Evolutionary conservation across 2,888 invertebrate genomes (phyloP).

Genomic region (Rhingia campestris): DNA sequence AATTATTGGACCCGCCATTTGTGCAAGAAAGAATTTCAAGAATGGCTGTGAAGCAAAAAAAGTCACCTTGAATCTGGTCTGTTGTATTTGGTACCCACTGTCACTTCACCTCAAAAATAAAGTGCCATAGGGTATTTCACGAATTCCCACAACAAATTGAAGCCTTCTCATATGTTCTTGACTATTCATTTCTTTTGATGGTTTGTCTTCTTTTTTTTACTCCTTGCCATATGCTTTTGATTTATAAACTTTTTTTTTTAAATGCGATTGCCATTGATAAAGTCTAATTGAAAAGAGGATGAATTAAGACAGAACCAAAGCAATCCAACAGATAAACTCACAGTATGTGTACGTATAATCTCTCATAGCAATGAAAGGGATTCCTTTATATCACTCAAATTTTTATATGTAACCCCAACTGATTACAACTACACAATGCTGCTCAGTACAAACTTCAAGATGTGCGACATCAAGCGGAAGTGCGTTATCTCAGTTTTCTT

Average conservation of each 20-base stretch:
- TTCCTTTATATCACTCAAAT: too few species aligned
- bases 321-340: neutral
- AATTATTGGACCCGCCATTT: too few species aligned
- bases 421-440: conserved; percentile 28
- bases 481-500: conserved; percentile 59
- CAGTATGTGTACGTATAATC: neutral
- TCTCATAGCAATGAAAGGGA: neutral
- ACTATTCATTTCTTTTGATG: too few species aligned
- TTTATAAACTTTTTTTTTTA: neutral
- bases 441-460: conserved; percentile 18
- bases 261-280: neutral
- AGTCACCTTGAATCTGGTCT: too few species aligned
- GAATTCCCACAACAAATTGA: too few species aligned
- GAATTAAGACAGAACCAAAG: neutral
- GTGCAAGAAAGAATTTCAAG: too few species aligned
- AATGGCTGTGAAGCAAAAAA: too few species aligned
- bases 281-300: neutral
- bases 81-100: too few species aligned
- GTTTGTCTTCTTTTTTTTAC: neutral
- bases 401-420: neutral
- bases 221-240: neutral
- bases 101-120: too few species aligned
- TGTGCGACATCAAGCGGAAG: conserved; percentile 65
- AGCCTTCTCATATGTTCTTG: too few species aligned
- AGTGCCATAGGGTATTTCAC: too few species aligned